Evolutionary conservation across 2,888 invertebrate genomes (phyloP).

Genomic region (Chrysolina americana): DNA sequence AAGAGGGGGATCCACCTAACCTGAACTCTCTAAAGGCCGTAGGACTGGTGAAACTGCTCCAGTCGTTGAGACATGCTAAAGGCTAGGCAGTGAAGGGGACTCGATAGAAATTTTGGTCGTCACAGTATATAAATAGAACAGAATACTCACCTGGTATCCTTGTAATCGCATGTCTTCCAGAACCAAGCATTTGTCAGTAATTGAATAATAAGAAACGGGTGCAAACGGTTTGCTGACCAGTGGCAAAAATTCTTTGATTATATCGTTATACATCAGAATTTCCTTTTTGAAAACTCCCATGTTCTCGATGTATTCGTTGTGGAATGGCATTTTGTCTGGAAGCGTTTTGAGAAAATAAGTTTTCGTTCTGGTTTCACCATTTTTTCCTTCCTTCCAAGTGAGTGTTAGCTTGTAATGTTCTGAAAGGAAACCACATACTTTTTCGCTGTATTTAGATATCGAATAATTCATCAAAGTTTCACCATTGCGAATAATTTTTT

Average conservation of each 20-base stretch:
- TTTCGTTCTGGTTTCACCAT: neutral
- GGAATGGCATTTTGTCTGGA: neutral
- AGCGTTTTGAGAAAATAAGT: neutral
- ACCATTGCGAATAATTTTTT: neutral
- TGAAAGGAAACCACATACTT: neutral
- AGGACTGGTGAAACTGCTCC: too few species aligned
- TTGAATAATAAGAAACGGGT: neutral
- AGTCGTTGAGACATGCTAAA: too few species aligned
- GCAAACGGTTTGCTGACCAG: slow-evolving; percentile 1
- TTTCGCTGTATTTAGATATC: neutral
- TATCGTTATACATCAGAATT: neutral
- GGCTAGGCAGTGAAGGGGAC: too few species aligned
- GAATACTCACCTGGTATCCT: neutral
- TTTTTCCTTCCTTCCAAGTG: neutral
- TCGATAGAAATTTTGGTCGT: too few species aligned
- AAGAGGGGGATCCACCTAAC: too few species aligned
- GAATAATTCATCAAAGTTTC: neutral
- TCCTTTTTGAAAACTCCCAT: neutral
- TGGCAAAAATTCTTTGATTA: neutral
- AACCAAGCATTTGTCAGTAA: neutral
- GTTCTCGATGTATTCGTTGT: neutral
- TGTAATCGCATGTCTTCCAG: neutral
- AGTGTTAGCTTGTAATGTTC: neutral
- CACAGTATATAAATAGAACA: too few species aligned
- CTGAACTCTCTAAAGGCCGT: too few species aligned